A percentile compares a stretch with the other conserved stretches of the same genome.
Conservation (phyloP, 1,140 invertebrate genomes). For the Pseudoatta argentina region DNA sequence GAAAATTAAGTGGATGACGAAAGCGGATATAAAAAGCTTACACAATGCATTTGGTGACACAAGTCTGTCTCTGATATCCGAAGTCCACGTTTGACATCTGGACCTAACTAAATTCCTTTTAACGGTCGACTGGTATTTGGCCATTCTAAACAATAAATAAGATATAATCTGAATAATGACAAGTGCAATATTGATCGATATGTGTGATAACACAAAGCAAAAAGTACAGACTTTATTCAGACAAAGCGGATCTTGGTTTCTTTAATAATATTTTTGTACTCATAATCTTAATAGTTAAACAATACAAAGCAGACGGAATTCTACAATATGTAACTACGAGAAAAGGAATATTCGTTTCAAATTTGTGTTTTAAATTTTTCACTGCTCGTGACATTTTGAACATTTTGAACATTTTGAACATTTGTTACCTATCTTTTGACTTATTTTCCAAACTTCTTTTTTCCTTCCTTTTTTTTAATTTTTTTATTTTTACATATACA, state of each 20-base stretch:
- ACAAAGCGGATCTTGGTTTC: too few species aligned
- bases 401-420: too few species aligned
- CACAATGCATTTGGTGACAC: constrained; percentile 78
- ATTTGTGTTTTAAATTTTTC: too few species aligned
- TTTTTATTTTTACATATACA: too few species aligned
- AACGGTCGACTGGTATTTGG: constrained; percentile 65
- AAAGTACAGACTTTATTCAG: too few species aligned
- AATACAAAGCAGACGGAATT: constrained; percentile 51
- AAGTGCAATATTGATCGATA: too few species aligned
- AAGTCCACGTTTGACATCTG: constrained; percentile 85
- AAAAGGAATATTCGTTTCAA: background rate
- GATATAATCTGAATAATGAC: background rate
- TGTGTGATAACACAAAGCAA: too few species aligned
- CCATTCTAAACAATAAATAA: constrained; percentile 60
- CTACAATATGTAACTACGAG: background rate
- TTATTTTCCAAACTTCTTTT: too few species aligned
- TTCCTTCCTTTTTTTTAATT: too few species aligned
- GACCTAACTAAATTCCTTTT: constrained; percentile 77
- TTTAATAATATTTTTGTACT: too few species aligned
- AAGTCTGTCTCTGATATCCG: constrained; percentile 81
- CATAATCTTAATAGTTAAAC: background rate
- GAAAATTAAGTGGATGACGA: background rate
- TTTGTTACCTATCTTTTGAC: too few species aligned
- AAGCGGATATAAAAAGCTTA: constrained; percentile 66
- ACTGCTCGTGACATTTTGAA: too few species aligned